Base-by-base conservation (phyloP, 1,140 invertebrate species). In the Drosophila quadrilineata region DNA sequence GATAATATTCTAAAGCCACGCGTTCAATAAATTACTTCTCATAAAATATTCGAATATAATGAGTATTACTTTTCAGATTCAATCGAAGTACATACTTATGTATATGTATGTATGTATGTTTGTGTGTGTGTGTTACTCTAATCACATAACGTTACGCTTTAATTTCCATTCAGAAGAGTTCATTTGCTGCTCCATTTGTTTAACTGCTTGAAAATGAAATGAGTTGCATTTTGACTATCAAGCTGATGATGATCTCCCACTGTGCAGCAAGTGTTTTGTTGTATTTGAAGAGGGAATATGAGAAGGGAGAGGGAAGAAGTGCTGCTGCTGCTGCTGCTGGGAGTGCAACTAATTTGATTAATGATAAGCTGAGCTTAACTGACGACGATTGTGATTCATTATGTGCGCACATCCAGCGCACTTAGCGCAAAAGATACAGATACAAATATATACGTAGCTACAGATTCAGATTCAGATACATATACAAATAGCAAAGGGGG, bases 311-410 rank as follows among this genome's bases (percentile, higher is more conserved):
- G 31, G 41, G 12, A 36, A 36, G 35, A 16, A 16, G 14, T 41
- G 45, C 16, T 33, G 64, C 22, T 46, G 29, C n/a, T 65, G 53
- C 3, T 35, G 45, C 31, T 43, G 36, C 31, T 50, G 26, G 40
- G 46, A 58, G 46, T 84, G 73, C 67, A 85, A 75, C 79, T 85
- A 85, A 85, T 85, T 85, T 85, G 79, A 85, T 85, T 85, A 85
- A 85, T 85, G 79, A 85, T 85, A 85, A 85, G 79, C 79, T 59
- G 48, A 70, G 75, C 79, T 85, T 85, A 85, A 85, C 79, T 69
- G 79, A 79, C 58, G 79, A 85, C 79, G 79, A 79, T 85, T 85
- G 79, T 85, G 79, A 85, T 85, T 85, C 80, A 82, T 75, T 85
- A 79, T 85, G 79, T 85, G 79, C 67, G 71, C 71, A 80, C 75